Evolutionary conservation across 2,113 vertebrate species (phyloP), one percentile per base, ranked within the genome.

Genomic region (Sigmodon hispidus): DNA sequence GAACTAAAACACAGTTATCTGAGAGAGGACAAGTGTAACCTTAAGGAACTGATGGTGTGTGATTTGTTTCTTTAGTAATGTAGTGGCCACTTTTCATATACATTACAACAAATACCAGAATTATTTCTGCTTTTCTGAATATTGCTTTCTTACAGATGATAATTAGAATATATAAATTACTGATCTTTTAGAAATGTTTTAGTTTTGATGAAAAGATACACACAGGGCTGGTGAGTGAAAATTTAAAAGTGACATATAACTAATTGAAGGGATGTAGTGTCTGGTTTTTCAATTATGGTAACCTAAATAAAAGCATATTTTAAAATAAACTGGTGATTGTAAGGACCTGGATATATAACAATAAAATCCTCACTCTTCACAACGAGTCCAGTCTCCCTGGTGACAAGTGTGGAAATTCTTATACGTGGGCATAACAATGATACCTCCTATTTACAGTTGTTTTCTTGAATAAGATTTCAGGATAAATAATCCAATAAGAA

Each of bases 251-350:
- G 29, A 67, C 3, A 65, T 72, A 55, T 19, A 89, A 43, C 0
- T 87, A 87, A 65, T 31, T 59, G 90, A 90, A 50, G 26, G 72
- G 22, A 77, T 77, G n/a, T 24, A 13, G 8, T 5, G 1, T n/a
- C 2, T 69, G 57, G 40, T 61, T 92, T 89, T 96, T 95, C 89
- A 81, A 63, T 75, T 75, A 63, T 15, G 57, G 15, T 24, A 80
- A 86, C 57, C 50, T 69, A 84, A 93, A 94, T 63, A 94, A 95
- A 89, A 94, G 15, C 89, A 4, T 16, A 87, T 61, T 94, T 95
- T 80, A 36, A 90, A 87, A 75, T 93, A 7, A 96, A 16, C 19
- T 86, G 85, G 80, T 90, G 17, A n/a, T n/a, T n/a, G n/a, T n/a
- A n/a, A n/a, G n/a, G n/a, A n/a, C n/a, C n/a, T n/a, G n/a, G n/a